Percentiles rank a stretch among this genome's conserved stretches.
Conservation (phyloP, 2,113 vertebrate species). For the Bothrops jararaca region DNA sequence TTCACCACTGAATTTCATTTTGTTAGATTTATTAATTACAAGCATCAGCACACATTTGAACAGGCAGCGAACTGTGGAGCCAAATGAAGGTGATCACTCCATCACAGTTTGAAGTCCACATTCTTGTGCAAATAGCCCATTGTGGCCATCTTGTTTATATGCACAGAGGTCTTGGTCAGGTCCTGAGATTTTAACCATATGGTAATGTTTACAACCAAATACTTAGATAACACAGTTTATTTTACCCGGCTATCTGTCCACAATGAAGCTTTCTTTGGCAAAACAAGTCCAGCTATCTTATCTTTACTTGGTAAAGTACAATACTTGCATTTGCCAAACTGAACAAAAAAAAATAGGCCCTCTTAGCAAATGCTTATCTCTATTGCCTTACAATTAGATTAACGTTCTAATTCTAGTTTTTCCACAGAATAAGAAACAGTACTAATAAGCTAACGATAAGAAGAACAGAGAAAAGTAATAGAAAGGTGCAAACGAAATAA, state of each 20-base stretch:
- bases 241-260: constrained; percentile 37
- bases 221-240: constrained; percentile 48
- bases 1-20: too few relatives aligned
- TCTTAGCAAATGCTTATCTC: neutral
- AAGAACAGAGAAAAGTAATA: neutral
- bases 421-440: neutral
- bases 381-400: neutral
- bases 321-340: neutral
- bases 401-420: neutral
- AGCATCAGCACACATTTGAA: neutral
- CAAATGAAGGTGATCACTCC: neutral
- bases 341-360: neutral
- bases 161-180: constrained; percentile 18
- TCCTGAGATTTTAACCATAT: constrained; percentile 44
- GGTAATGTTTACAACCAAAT: constrained; percentile 44
- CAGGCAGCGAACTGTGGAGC: neutral
- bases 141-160: neutral
- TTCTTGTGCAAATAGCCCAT: neutral
- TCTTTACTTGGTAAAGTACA: neutral
- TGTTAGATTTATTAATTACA: neutral
- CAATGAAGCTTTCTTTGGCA: neutral
- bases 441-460: neutral
- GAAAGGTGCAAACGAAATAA: neutral
- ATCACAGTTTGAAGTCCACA: neutral
- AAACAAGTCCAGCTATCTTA: neutral